These are phyloP conservation scores for Drosophila phalerata DNA, from an alignment of 2,888 invertebrate genomes.

Conservation along the genomic window DNA sequence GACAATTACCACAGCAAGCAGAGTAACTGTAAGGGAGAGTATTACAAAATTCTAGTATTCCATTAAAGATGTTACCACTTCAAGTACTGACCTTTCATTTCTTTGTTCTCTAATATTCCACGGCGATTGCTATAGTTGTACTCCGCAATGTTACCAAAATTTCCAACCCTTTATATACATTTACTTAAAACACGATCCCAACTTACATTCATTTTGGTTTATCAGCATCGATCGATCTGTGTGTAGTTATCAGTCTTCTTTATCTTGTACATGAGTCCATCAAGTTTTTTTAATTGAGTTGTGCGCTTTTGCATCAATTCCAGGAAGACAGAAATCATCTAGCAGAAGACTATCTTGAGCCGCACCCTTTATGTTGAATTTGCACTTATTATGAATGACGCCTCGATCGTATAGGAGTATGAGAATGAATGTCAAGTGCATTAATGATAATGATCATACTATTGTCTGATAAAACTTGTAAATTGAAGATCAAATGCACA, in stretches of 20 bases:
- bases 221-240: conserved; percentile 51
- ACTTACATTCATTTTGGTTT: conserved; percentile 30
- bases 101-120: conserved; percentile 54
- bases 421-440: conserved; percentile 18
- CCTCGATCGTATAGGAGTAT: not conserved
- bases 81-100: conserved; percentile 69
- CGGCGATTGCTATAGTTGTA: conserved; percentile 59
- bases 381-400: conserved; percentile 42
- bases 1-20: conserved; percentile 76
- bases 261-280: conserved; percentile 59
- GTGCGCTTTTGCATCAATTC: conserved; percentile 53
- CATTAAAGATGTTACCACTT: not conserved
- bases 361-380: conserved; percentile 54
- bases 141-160: conserved; percentile 64
- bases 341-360: conserved; percentile 5
- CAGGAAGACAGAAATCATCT: conserved; percentile 48
- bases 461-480: not conserved
- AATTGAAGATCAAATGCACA: not conserved
- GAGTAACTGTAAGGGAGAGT: conserved; percentile 56
- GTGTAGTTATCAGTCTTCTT: conserved; percentile 49
- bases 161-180: conserved; percentile 62
- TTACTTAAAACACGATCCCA: conserved; percentile 13
- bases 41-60: not conserved
- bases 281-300: conserved; percentile 72
- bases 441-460: conserved; percentile 7